phyloP scores from a whole-genome alignment of 2,113 vertebrate species.

The Zosterops borbonicus region DNA sequence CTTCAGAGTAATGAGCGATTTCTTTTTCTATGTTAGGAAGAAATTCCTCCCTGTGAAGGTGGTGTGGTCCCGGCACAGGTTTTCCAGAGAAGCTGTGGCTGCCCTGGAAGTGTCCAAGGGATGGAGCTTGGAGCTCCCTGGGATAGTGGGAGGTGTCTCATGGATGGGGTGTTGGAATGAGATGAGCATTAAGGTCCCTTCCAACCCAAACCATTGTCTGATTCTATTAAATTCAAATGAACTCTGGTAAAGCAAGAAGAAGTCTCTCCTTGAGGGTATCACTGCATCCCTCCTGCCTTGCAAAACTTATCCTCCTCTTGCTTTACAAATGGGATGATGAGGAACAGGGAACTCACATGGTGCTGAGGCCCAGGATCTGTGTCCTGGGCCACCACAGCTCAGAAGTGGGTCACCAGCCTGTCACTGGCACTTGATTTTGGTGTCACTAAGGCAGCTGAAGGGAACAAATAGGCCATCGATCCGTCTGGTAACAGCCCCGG shows the following conservation, averaged over 20 bases:
- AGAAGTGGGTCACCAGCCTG: conserved; percentile 21
- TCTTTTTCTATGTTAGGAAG: neutral
- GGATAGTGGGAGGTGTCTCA: neutral
- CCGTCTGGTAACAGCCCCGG: neutral
- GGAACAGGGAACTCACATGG: neutral
- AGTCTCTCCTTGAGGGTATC: accelerated
- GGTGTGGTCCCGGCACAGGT: neutral
- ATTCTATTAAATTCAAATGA: neutral
- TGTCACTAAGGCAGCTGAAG: neutral
- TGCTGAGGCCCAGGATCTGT: neutral
- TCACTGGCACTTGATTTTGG: neutral
- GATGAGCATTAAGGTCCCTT: neutral
- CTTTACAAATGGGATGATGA: neutral
- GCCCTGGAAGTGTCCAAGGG: neutral
- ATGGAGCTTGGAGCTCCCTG: neutral
- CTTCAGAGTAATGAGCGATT: neutral
- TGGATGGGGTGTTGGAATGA: neutral
- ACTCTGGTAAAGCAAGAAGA: accelerated
- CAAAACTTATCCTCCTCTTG: neutral
- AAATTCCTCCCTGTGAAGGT: neutral
- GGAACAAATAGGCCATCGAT: conserved; percentile 50
- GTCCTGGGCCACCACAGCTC: neutral
- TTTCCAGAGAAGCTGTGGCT: neutral
- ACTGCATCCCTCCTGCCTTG: neutral
- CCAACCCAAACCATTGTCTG: neutral